phyloP scores from a whole-genome alignment of 2,113 vertebrate genomes.

The Otus sunia region DNA sequence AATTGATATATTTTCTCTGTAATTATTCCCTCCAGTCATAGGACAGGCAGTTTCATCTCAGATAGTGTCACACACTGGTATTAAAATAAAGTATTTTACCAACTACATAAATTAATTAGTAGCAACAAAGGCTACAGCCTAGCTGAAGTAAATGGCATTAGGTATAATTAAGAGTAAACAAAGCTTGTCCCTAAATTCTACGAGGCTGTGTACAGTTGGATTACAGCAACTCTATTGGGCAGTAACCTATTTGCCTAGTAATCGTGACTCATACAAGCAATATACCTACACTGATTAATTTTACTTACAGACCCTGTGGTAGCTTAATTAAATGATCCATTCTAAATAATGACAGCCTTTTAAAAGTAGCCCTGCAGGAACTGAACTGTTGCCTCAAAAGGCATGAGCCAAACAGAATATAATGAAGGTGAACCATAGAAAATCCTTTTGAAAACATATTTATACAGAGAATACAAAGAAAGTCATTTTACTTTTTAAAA shows the following conservation, averaged over 20 bases:
- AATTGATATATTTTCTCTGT: constrained; percentile 35
- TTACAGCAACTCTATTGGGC: constrained; percentile 57
- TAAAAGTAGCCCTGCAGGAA: constrained; percentile 63
- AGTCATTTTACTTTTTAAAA: background rate
- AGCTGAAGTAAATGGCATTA: constrained; percentile 36
- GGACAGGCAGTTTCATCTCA: constrained; percentile 24
- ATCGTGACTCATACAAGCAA: constrained; percentile 65
- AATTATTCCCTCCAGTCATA: constrained; percentile 39
- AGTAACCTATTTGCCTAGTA: constrained; percentile 67
- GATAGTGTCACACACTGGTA: constrained; percentile 9
- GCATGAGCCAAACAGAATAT: constrained; percentile 29
- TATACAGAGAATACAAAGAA: background rate
- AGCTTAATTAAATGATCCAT: constrained; percentile 75
- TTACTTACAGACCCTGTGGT: constrained; percentile 62
- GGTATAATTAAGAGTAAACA: constrained; percentile 66
- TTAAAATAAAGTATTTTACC: constrained; percentile 50
- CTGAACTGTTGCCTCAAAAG: constrained; percentile 45
- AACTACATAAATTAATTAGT: constrained; percentile 64
- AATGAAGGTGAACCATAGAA: constrained; percentile 39
- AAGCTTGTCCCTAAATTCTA: constrained; percentile 63
- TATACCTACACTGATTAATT: constrained; percentile 75
- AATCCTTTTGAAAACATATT: background rate
- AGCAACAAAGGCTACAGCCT: background rate
- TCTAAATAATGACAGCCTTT: constrained; percentile 67
- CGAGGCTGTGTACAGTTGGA: constrained; percentile 41